Evolutionary conservation across 2,113 vertebrate species (phyloP), one percentile per base, ranked within the genome.

Genomic region (Semnornis frantzii): DNA sequence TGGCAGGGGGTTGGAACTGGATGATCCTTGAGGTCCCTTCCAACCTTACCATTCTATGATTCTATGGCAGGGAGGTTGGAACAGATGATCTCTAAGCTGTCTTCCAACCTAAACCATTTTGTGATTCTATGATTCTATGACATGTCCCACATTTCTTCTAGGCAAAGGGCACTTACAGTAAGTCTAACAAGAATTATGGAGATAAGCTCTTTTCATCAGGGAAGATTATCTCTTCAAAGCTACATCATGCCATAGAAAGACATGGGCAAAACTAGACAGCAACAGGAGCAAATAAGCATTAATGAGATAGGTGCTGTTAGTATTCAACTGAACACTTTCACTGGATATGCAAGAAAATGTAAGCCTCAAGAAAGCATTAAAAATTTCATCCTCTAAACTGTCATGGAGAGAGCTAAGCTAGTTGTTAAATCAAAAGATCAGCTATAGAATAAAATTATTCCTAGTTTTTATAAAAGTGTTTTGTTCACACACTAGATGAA

Each of bases 311-410:
- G 3, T 59, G 37, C 50, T 59, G 94, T n/a, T 91, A 89, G 69
- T 70, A 25, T 92, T 91, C 17, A 33, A 20, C 9, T 80, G 64
- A 86, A 23, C 57, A n/a, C 48, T 92, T 89, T 54, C 48, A 28
- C 8, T 85, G 48, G 23, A 17, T 34, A 80, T 85, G 64, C 23
- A 90, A 44, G 31, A 94, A 87, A 90, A 31, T 30, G 6, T 50
- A 44, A 85, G 6, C 48, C 37, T 90, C 23, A 79, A 81, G 75
- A 88, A 55, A 87, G 44, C 20, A 88, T 90, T 96, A 90, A 87
- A 48, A 96, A 86, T 92, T 76, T 7, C 9, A 64, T 16, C 37
- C 20, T 46, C 79, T 59, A 89, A 64, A 39, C 12, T 55, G 80
- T 59, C 78, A 75, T 25, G 59, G 92, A 87, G 12, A 54, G 17